Base-by-base conservation (phyloP, 2,888 invertebrate species). In the Thymelicus acteon region DNA sequence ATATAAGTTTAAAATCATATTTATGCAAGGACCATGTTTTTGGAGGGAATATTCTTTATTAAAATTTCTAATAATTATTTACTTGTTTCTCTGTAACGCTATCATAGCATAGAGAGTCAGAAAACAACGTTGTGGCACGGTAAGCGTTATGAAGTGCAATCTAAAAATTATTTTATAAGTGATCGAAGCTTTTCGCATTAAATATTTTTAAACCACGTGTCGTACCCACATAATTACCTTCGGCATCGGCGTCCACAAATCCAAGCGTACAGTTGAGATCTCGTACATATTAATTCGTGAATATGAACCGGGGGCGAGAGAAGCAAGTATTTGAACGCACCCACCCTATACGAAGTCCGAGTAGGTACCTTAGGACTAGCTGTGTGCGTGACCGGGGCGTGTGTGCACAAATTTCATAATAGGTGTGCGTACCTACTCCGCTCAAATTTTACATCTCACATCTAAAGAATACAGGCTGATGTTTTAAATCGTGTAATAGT, bases 401-500 rank as follows among this genome's bases (percentile, higher is more conserved):
- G 91, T 90, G 91, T 85, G 89, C 84, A 85, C 86, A 86, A 89
- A 89, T 90, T 90, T 90, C 90, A 91, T 92, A 91, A 90, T 91
- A 92, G 91, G 90, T 91, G 90, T 88, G 85, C 87, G 88, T 86
- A 84, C 88, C 44, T 44, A 44, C 44, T 90, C 86, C 84, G 87
- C 86, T 90, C 91, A 91, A 92, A 93, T 93, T 93, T 93, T 91
- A 93, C 92, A 92, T 92, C 90, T 91, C 90, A 86, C 90, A 90
- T 90, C 88, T 89, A 84, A 76, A 73, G 72, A 76, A 72, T 88
- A 93, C 82, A 90, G 91, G 84, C 8, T 87, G 92, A 74, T 31
- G 31, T 5, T 66, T 69, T 57, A 40, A 57, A 57, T 52, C 12
- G 5, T n/a, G 47, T 68, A 62, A 62, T 54, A 54, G 44, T 44